Evolutionary conservation across 2,888 invertebrate genomes (phyloP).

Genomic region (Icerya purchasi): DNA sequence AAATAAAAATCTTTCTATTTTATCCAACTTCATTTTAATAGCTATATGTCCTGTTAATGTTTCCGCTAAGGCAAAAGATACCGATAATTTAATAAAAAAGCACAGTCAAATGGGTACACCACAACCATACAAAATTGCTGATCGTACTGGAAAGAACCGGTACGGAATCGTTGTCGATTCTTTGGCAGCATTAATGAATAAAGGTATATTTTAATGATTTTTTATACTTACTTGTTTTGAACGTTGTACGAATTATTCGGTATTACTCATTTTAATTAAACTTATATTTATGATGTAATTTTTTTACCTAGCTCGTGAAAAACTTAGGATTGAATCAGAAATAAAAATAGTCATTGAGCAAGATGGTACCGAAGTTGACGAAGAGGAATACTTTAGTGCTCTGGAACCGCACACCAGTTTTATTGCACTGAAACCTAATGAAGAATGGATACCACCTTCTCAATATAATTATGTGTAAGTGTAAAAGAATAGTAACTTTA

Average conservation of each 20-base stretch:
- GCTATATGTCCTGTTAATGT: too few species aligned
- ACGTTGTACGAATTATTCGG: too few species aligned
- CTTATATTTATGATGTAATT: neutral
- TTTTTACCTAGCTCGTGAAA: conserved; percentile 36
- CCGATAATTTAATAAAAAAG: too few species aligned
- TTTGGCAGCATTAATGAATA: conserved; percentile 50
- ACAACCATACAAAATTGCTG: conserved; percentile 52
- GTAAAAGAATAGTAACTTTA: too few species aligned
- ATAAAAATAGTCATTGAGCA: conserved; percentile 68
- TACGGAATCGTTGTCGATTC: conserved; percentile 64
- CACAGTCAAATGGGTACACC: conserved; percentile 11
- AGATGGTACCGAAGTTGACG: conserved; percentile 87
- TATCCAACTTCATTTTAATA: too few species aligned
- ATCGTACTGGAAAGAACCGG: conserved; percentile 53
- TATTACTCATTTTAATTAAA: neutral
- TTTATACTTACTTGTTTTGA: conserved; percentile 31
- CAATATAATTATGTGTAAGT: conserved; percentile 11
- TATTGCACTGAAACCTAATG: conserved; percentile 38
- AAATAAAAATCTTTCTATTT: too few species aligned
- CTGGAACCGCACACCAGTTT: conserved; percentile 68
- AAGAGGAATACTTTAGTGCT: conserved; percentile 83
- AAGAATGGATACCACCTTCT: conserved; percentile 19
- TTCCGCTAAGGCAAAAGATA: too few species aligned
- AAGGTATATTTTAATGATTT: conserved; percentile 24
- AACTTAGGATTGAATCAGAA: conserved; percentile 33